Conservation (phyloP, 2,888 invertebrate species). For the Galerucella calmariensis region DNA sequence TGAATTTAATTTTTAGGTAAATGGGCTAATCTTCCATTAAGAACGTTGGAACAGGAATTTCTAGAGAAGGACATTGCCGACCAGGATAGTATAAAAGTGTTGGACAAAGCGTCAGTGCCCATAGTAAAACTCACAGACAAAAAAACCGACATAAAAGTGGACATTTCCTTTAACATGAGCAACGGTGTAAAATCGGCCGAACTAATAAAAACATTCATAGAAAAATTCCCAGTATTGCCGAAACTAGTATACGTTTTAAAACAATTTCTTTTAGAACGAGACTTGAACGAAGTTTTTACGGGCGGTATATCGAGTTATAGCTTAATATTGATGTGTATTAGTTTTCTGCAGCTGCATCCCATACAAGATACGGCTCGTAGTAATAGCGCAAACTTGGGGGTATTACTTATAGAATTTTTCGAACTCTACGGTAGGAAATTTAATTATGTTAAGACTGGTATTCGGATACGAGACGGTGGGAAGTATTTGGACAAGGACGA, state of each 20-base stretch:
- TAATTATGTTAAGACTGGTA: constrained; percentile 94
- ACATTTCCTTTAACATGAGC: constrained; percentile 99
- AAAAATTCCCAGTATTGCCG: constrained; percentile 88
- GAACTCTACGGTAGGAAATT: constrained; percentile 97
- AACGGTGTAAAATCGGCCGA: constrained; percentile 97
- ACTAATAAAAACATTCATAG: constrained; percentile 91
- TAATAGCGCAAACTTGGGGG: constrained; percentile 82
- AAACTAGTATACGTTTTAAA: constrained; percentile 97
- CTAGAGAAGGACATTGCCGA: constrained; percentile 90
- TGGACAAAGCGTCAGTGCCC: constrained; percentile 98
- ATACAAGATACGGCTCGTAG: constrained; percentile 76
- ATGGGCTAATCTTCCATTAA: constrained; percentile 91
- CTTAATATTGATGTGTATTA: constrained; percentile 97
- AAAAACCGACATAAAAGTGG: constrained; percentile 89
- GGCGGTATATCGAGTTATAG: constrained; percentile 99
- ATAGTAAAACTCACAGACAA: constrained; percentile 93
- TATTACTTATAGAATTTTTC: constrained; percentile 95
- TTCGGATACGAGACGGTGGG: constrained; percentile 93
- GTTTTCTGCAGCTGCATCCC: constrained; percentile 94
- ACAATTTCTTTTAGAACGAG: constrained; percentile 97
- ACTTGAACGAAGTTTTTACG: constrained; percentile 99
- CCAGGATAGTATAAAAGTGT: constrained; percentile 90
- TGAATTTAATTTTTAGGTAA: constrained; percentile 69
- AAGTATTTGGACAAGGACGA: constrained; percentile 95
- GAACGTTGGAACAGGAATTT: constrained; percentile 91